Evolutionary conservation across 2,113 vertebrate genomes (phyloP).

Genomic region (Corydoras sp.): DNA sequence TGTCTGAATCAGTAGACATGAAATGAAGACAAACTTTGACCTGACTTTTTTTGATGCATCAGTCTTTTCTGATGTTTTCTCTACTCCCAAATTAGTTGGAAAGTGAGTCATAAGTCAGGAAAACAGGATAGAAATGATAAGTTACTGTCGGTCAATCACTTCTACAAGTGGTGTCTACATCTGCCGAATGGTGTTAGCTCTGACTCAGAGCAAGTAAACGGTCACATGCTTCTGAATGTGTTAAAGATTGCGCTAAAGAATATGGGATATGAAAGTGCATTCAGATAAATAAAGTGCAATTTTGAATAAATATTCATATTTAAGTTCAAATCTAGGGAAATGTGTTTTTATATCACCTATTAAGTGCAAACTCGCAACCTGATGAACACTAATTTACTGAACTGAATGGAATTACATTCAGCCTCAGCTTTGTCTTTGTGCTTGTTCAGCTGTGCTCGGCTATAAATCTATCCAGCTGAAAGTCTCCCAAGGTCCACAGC

Average conservation of each 20-base stretch:
- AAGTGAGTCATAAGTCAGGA: background rate
- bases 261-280: no score
- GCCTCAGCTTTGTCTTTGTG: slow-evolving; percentile 29
- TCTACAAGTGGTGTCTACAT: background rate
- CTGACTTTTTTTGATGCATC: background rate
- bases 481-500: slow-evolving; percentile 17
- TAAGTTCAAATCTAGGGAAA: no score
- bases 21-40: slow-evolving; percentile 1
- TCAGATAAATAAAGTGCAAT: no score
- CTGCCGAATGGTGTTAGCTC: no score
- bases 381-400: no score
- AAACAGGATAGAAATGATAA: slow-evolving; percentile 13
- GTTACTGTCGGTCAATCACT: slow-evolving; percentile 20
- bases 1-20: background rate
- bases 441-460: slow-evolving; percentile 58
- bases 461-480: slow-evolving; percentile 38
- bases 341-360: no score
- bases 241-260: no score
- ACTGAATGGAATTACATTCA: no score
- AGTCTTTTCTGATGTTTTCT: slow-evolving; percentile 7
- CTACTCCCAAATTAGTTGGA: slow-evolving; percentile 1
- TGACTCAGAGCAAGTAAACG: no score
- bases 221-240: no score
- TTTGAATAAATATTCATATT: no score
- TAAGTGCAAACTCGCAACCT: no score